Conservation (phyloP, 1,140 invertebrate species). For the Lordiphosa mommai region DNA sequence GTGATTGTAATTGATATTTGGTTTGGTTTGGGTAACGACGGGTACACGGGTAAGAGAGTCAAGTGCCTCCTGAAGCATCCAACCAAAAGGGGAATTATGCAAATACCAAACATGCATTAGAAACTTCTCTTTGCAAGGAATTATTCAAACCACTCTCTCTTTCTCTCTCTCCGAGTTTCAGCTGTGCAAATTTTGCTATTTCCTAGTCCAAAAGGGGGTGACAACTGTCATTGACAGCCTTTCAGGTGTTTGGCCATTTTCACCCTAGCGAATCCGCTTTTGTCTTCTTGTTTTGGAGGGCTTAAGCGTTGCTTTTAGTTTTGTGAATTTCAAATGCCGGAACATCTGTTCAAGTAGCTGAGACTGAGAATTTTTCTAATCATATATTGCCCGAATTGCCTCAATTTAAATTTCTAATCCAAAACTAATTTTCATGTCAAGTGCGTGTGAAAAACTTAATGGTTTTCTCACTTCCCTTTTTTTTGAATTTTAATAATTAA, state of each 20-base stretch:
- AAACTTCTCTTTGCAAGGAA: constrained; percentile 17
- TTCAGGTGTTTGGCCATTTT: constrained; percentile 38
- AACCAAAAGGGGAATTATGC: constrained; percentile 49
- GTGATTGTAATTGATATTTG: constrained; percentile 77
- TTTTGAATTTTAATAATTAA: background rate
- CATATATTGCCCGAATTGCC: constrained; percentile 14
- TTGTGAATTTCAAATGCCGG: constrained; percentile 74
- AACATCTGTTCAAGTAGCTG: constrained; percentile 77
- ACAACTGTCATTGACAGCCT: constrained; percentile 62
- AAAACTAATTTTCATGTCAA: background rate
- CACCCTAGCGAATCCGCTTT: constrained; percentile 33
- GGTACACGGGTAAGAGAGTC: constrained; percentile 9
- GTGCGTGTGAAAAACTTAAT: no score
- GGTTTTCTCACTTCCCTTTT: background rate
- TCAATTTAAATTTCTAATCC: constrained; percentile 19
- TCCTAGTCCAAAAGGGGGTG: constrained; percentile 42
- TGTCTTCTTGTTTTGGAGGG: constrained; percentile 23
- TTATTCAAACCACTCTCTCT: constrained; percentile 9
- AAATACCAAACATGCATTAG: constrained; percentile 70
- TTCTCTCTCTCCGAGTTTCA: constrained; percentile 30
- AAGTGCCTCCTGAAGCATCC: constrained; percentile 11
- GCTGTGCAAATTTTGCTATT: constrained; percentile 61
- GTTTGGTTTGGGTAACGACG: constrained; percentile 15
- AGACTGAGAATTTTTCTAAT: background rate
- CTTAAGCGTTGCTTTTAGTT: constrained; percentile 63